phyloP scores from a whole-genome alignment of 2,888 invertebrate species.

The Zeuzera pyrina region DNA sequence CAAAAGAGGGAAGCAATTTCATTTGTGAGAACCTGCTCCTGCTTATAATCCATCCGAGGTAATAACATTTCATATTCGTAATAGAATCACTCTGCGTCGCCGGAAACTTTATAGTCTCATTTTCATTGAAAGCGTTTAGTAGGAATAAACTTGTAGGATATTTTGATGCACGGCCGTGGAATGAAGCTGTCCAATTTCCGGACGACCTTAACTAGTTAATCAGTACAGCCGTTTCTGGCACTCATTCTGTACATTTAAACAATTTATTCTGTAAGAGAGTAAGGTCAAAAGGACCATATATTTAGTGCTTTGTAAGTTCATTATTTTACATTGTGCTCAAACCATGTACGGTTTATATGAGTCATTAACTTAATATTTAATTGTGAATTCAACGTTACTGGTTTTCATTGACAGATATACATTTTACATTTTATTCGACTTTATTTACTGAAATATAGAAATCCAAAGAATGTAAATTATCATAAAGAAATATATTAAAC shows the following conservation, averaged over 20 bases:
- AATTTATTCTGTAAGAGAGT: not conserved
- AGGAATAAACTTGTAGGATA: conserved; percentile 67
- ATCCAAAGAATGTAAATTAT: no score
- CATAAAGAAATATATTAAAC: no score
- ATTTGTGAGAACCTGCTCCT: conserved; percentile 70
- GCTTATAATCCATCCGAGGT: conserved; percentile 72
- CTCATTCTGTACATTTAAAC: conserved; percentile 18
- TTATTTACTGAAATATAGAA: no score
- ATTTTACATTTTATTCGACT: no score
- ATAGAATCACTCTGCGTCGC: conserved; percentile 71
- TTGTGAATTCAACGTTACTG: no score
- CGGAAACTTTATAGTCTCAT: conserved; percentile 71
- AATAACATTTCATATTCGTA: conserved; percentile 74
- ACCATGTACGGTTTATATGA: no score
- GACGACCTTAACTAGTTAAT: conserved; percentile 38
- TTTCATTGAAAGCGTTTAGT: conserved; percentile 71
- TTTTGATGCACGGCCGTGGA: conserved; percentile 63
- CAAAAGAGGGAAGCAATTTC: conserved; percentile 70
- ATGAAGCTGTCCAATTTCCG: conserved; percentile 64
- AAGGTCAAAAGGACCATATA: no score
- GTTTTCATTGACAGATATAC: no score
- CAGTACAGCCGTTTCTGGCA: conserved; percentile 32
- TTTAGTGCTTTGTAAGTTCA: no score
- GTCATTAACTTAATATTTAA: no score
- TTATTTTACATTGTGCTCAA: no score